A percentile compares a stretch with the other conserved stretches of the same genome.
These are phyloP conservation scores for Benitochromis conjunctus DNA, from an alignment of 2,113 vertebrate species.

Conservation along the genomic window DNA sequence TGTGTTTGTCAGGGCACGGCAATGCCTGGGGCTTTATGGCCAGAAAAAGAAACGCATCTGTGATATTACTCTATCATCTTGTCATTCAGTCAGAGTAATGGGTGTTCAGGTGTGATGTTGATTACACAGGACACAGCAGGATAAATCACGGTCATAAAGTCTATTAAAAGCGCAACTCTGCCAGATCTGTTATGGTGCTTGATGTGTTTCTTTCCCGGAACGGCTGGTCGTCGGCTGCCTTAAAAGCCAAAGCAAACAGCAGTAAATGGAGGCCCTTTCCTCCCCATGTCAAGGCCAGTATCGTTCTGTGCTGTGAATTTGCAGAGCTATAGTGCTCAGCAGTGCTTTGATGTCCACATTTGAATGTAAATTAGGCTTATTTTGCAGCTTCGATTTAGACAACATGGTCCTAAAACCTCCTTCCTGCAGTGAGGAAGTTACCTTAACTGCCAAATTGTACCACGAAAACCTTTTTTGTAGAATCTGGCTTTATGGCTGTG, in stretches of 20 bases:
- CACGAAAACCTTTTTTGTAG: neutral
- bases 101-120: neutral
- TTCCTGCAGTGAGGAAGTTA: neutral
- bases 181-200: neutral
- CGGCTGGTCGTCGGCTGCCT: neutral
- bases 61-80: neutral
- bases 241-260: constrained; percentile 31
- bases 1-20: neutral
- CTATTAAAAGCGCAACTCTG: neutral
- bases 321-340: neutral
- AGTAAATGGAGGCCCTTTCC: constrained; percentile 12
- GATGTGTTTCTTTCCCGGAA: neutral
- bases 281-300: neutral
- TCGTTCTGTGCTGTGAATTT: neutral
- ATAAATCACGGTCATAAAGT: constrained; percentile 11
- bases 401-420: neutral
- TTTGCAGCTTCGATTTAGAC: neutral
- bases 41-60: neutral
- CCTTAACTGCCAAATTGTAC: neutral
- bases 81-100: neutral
- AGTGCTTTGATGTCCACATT: neutral
- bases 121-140: neutral
- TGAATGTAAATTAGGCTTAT: neutral
- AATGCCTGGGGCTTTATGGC: neutral
- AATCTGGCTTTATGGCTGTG: neutral